These are phyloP conservation scores for Xenentodon cancila DNA, from an alignment of 2,797 vertebrate genomes.

Conservation along the genomic window DNA sequence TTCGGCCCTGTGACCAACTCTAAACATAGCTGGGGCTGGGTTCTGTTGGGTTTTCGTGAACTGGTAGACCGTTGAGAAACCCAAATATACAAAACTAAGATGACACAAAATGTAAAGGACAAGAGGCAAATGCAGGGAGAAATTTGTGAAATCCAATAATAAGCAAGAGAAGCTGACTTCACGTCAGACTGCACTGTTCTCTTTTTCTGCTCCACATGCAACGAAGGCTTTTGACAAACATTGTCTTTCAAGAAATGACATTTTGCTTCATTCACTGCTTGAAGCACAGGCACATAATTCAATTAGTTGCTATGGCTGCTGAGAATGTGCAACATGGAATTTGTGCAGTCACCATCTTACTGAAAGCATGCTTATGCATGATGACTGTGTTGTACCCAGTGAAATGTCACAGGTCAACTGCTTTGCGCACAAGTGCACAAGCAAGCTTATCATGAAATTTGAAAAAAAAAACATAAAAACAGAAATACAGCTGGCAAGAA, in stretches of 20 bases:
- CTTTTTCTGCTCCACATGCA: conserved; percentile 46
- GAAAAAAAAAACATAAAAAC: conserved; percentile 16
- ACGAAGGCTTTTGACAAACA: conserved; percentile 55
- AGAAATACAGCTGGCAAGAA: conserved; percentile 1
- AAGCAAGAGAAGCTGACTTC: conserved; percentile 27
- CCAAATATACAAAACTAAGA: neutral
- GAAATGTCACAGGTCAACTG: conserved; percentile 55
- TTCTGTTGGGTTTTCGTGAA: no score
- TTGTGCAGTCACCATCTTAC: conserved; percentile 49
- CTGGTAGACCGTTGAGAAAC: no score
- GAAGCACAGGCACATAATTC: conserved; percentile 52
- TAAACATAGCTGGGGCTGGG: no score
- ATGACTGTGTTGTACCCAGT: conserved; percentile 54
- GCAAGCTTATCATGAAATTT: conserved; percentile 23
- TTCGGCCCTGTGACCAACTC: no score
- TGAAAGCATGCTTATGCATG: conserved; percentile 65
- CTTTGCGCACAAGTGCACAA: conserved; percentile 34
- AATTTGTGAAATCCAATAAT: neutral
- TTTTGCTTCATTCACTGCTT: conserved; percentile 48
- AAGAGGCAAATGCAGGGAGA: neutral
- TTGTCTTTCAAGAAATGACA: conserved; percentile 53
- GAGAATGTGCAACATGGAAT: conserved; percentile 62
- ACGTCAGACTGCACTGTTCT: conserved; percentile 21
- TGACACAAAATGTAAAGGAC: neutral
- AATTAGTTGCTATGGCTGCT: conserved; percentile 67